Conservation (phyloP, 2,888 invertebrate species). For the Lomographa bimaculata region DNA sequence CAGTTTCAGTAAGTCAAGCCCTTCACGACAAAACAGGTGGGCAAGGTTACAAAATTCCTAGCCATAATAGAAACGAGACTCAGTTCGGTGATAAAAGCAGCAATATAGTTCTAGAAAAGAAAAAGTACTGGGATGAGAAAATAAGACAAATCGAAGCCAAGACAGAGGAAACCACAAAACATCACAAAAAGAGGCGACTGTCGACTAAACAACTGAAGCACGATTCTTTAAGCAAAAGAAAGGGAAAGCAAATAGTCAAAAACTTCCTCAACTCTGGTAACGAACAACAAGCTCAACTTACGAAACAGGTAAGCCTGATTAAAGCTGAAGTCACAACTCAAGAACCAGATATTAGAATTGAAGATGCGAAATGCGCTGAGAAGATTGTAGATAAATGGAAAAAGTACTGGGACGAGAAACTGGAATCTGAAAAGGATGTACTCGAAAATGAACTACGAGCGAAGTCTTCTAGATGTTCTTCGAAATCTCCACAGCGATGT, state of each 20-base stretch:
- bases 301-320: conserved; percentile 26
- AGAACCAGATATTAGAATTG: conserved; percentile 25
- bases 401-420: conserved; percentile 70
- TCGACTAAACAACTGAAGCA: conserved; percentile 61
- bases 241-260: conserved; percentile 70
- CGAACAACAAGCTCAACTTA: conserved; percentile 34
- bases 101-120: conserved; percentile 74
- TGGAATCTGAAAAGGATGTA: conserved; percentile 52
- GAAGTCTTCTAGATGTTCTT: conserved; percentile 35
- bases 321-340: conserved; percentile 31
- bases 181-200: conserved; percentile 58
- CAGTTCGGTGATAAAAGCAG: conserved; percentile 56
- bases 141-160: conserved; percentile 72
- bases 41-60: conserved; percentile 23
- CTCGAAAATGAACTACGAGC: conserved; percentile 30
- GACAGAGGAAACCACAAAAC: conserved; percentile 56
- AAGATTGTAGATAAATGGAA: conserved; percentile 72
- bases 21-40: conserved; percentile 52
- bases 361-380: conserved; percentile 30
- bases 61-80: conserved; percentile 39
- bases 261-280: conserved; percentile 54
- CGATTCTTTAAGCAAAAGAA: conserved; percentile 72
- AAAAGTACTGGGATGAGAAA: conserved; percentile 78
- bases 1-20: conserved; percentile 77
- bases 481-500: conserved; percentile 16